Conservation (phyloP, 2,113 vertebrate genomes). For the Benitochromis conjunctus region DNA sequence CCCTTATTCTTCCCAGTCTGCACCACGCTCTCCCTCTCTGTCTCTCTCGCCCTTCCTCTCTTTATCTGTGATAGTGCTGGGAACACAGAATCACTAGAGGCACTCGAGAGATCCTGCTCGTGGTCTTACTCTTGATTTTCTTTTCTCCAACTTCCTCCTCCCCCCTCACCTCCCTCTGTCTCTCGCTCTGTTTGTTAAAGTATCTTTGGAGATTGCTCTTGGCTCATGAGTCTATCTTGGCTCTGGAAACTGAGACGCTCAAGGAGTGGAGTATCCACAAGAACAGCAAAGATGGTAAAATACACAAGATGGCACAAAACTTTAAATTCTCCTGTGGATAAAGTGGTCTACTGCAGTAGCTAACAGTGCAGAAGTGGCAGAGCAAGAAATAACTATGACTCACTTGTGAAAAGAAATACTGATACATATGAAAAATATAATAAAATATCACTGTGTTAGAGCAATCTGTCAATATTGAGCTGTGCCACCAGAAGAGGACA, state of each 20-base stretch:
- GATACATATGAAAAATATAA: neutral
- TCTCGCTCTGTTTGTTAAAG: neutral
- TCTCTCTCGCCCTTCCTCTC: neutral
- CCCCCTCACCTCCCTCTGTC: neutral
- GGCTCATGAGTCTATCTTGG: neutral
- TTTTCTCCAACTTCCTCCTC: neutral
- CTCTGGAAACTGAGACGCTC: neutral
- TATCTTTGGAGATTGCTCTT: neutral
- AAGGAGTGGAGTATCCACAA: neutral
- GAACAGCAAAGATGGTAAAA: neutral
- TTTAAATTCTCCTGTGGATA: neutral
- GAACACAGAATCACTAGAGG: slow-evolving; percentile 23
- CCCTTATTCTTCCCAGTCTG: slow-evolving; percentile 27
- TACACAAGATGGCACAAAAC: neutral
- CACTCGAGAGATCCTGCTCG: slow-evolving; percentile 14
- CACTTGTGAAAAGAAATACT: neutral
- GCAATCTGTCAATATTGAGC: neutral
- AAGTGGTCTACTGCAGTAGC: neutral
- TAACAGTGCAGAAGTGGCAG: neutral
- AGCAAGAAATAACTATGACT: neutral
- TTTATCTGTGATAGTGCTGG: slow-evolving; percentile 1
- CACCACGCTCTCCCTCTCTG: neutral
- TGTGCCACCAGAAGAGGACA: slow-evolving; percentile 32
- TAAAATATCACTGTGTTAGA: neutral
- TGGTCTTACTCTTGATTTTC: neutral